Base-by-base conservation (phyloP, 2,113 vertebrate species). In the Centropus unirufus region DNA sequence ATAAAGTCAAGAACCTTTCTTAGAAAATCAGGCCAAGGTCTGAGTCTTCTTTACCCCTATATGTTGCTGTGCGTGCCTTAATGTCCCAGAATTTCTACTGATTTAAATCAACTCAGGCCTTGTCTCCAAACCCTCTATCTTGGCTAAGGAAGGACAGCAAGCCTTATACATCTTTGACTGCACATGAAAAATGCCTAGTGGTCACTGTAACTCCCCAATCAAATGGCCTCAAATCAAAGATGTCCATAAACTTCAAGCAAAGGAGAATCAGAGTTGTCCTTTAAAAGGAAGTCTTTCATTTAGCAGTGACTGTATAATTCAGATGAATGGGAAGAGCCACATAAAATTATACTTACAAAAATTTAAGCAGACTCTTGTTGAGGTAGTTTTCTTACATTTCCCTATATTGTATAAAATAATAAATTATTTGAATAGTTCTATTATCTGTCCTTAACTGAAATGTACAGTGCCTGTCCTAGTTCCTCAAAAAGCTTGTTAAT, bases 401-500 rank as follows among this genome's bases (percentile, higher is more conserved):
- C 91, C 96, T 86, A 39, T 95, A 96, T 95, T 95, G 96, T 97
- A 96, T 96, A 97, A 98, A 98, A 98, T 98, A 98, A 97, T 98
- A 98, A 97, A 98, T 98, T 98, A 97, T 97, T 97, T 97, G 97
- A 98, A 97, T 97, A 96, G 95, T 98, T 98, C 97, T 97, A 98
- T 98, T 98, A 98, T 97, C 98, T 97, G 75, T 96, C 97, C 97
- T 98, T 98, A 98, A 98, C 97, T 97, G 98, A 98, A 98, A 98
- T 90, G 32, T 97, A 97, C 97, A 97, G 95, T 83, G 97, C 97
- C 98, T 98, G 98, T 98, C 98, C 97, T 96, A 96, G 95, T 97
- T 98, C 98, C 97, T 98, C 98, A 98, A 98, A 98, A 98, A 98
- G 97, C 98, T 98, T 98, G 98, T 98, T 98, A 98, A 98, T 98